Percentiles rank a stretch among this genome's conserved stretches.
Conservation (phyloP, 2,888 invertebrate species). For the Drosophila paracracens region DNA sequence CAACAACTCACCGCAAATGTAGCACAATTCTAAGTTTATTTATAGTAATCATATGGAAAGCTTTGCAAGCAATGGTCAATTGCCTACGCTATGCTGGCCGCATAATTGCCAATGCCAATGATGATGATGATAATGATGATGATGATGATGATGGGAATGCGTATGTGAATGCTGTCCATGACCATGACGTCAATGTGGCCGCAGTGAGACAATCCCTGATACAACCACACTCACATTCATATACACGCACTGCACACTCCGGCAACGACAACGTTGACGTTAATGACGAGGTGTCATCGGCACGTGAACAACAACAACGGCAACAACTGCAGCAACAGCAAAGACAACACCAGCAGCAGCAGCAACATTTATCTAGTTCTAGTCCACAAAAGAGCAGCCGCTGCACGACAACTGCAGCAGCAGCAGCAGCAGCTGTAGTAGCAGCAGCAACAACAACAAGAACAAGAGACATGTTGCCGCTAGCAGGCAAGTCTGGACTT, state of each 20-base stretch:
- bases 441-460: conserved; percentile 33
- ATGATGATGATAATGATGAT: conserved; percentile 20
- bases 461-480: conserved; percentile 47
- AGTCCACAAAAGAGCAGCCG: conserved; percentile 61
- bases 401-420: conserved; percentile 42
- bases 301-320: conserved; percentile 67
- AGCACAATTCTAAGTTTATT: conserved; percentile 80
- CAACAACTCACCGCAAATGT: conserved; percentile 62
- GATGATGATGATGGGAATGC: conserved; percentile 38
- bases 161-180: conserved; percentile 46
- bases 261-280: conserved; percentile 52
- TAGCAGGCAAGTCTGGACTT: conserved; percentile 59
- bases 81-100: conserved; percentile 50
- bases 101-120: conserved; percentile 49
- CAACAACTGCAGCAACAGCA: conserved; percentile 25
- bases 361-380: conserved; percentile 65
- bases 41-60: conserved; percentile 77
- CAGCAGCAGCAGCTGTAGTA: conserved; percentile 24
- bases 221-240: conserved; percentile 16
- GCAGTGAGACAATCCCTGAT: conserved; percentile 41
- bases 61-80: conserved; percentile 67
- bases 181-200: conserved; percentile 66
- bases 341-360: conserved; percentile 42
- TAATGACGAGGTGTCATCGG: conserved; percentile 82
- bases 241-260: conserved; percentile 40